phyloP scores from a whole-genome alignment of 1,140 invertebrate genomes.

The Mycetomoellerius zeteki region DNA sequence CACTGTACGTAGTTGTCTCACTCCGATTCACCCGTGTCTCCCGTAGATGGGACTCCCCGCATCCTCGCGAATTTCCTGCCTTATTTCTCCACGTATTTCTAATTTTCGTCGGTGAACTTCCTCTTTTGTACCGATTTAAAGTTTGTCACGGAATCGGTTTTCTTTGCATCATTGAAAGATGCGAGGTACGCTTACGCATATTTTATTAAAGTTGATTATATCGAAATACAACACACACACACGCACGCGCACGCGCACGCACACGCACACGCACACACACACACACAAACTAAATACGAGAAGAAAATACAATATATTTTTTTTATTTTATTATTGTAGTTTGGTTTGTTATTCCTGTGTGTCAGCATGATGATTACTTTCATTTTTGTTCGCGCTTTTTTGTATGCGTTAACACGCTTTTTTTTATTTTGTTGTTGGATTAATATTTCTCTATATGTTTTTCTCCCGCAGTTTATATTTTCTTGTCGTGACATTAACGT shows the following conservation, averaged over 20 bases:
- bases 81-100: conserved; percentile 50
- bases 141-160: not conserved
- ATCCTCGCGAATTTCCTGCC: conserved; percentile 12
- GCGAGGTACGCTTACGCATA: not conserved
- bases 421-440: not conserved
- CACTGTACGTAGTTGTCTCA: conserved; percentile 53
- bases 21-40: conserved; percentile 34
- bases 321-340: conserved; percentile 16
- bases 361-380: not conserved
- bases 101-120: conserved; percentile 48
- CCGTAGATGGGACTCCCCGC: not conserved
- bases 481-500: conserved; percentile 2
- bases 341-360: not conserved
- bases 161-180: not conserved
- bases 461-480: not conserved
- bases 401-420: too few relatives aligned
- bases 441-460: not conserved
- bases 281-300: too few relatives aligned
- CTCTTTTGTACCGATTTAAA: not conserved
- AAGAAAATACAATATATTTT: not conserved
- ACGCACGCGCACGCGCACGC: too few relatives aligned
- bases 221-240: too few relatives aligned
- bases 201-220: not conserved
- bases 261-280: too few relatives aligned
- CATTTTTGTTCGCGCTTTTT: not conserved